A percentile compares a stretch with the other conserved stretches of the same genome.
Evolutionary conservation across 2,797 vertebrate species (phyloP).

Genomic region (Premnoplex brunnescens): DNA sequence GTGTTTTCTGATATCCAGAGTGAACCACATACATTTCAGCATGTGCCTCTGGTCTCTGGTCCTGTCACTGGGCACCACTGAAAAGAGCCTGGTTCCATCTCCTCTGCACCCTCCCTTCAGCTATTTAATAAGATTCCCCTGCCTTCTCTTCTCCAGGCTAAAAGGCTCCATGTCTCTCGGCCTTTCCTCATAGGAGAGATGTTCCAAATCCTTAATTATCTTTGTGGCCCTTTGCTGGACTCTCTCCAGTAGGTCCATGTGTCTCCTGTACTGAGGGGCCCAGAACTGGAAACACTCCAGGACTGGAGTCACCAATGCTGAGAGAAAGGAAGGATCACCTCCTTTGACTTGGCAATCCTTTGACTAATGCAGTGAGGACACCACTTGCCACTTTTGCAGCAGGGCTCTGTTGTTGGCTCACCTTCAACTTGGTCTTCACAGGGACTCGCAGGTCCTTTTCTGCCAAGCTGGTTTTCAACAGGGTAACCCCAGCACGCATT

Average conservation of each 20-base stretch:
- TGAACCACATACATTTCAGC: too few relatives aligned
- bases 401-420: neutral
- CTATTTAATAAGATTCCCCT: neutral
- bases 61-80: neutral
- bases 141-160: neutral
- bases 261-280: neutral
- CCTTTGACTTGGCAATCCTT: neutral
- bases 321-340: neutral
- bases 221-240: neutral
- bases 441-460: neutral
- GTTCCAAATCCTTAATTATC: neutral
- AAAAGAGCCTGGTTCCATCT: neutral
- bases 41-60: neutral
- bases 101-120: neutral
- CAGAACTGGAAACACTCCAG: neutral
- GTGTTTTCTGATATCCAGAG: neutral
- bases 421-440: neutral
- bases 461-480: neutral
- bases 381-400: neutral
- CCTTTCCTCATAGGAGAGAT: neutral
- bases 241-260: neutral
- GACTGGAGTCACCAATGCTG: too few relatives aligned
- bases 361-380: neutral
- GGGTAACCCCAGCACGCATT: fast-evolving
- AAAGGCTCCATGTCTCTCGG: neutral